Percentiles rank a stretch among this genome's conserved stretches.
These are phyloP conservation scores for Steinernema feltiae DNA, from an alignment of 1,140 invertebrate species.

Conservation along the genomic window DNA sequence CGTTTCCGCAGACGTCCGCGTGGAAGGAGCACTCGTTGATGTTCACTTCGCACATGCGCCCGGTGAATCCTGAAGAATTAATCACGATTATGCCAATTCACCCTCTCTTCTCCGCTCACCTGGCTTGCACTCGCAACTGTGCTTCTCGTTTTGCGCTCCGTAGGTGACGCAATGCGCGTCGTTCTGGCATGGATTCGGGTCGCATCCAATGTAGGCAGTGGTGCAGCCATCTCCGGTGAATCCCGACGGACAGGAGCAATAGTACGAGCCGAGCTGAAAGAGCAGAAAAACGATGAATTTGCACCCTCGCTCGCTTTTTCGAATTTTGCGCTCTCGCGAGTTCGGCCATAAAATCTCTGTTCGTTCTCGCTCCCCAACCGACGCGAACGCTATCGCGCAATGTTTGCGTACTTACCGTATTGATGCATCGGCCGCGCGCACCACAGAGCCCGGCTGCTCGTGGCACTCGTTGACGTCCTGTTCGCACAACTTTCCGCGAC, in stretches of 20 bases:
- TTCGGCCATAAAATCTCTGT: no score
- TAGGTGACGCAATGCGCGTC: background rate
- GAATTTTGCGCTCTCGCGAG: no score
- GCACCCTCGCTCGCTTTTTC: no score
- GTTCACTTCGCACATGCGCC: constrained; percentile 42
- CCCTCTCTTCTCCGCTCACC: no score
- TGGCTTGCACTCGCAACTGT: background rate
- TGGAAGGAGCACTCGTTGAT: constrained; percentile 19
- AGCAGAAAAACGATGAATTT: no score
- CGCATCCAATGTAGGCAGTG: background rate
- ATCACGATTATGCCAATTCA: no score
- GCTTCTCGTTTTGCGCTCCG: background rate
- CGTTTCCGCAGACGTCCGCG: constrained; percentile 55
- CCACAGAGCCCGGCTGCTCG: constrained; percentile 3
- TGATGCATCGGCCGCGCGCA: background rate
- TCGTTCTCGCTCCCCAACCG: no score
- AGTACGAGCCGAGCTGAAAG: constrained; percentile 1
- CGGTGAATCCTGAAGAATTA: constrained; percentile 73
- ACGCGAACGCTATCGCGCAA: no score
- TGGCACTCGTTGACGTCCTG: constrained; percentile 12
- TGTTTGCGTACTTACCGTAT: constrained; percentile 3
- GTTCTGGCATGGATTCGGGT: background rate
- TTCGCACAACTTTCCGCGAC: constrained; percentile 1
- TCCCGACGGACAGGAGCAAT: background rate
- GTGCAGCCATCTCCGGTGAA: background rate